These are phyloP conservation scores for Gymnosoma rotundatum DNA, from an alignment of 2,888 invertebrate genomes.

Conservation along the genomic window DNA sequence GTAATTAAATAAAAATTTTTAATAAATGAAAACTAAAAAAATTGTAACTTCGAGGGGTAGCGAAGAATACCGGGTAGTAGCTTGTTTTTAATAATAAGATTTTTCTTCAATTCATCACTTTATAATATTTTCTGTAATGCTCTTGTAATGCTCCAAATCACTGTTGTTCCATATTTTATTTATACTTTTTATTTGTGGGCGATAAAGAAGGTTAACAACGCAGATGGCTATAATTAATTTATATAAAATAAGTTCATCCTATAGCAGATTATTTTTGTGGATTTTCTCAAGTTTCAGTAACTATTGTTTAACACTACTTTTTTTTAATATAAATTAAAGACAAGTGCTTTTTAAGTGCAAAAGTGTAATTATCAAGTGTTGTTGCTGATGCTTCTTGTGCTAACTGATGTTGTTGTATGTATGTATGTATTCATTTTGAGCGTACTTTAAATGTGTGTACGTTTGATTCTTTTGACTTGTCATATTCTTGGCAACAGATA, in stretches of 20 bases:
- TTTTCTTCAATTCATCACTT: no score
- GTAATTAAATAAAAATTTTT: no score
- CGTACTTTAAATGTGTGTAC: slow-evolving; percentile 2
- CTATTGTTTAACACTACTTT: background rate
- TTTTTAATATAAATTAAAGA: slow-evolving; percentile 25
- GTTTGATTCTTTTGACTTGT: slow-evolving; percentile 45
- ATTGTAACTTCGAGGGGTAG: no score
- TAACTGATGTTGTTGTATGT: slow-evolving; percentile 21
- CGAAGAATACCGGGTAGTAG: no score
- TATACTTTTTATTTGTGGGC: background rate
- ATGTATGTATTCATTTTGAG: slow-evolving; percentile 46
- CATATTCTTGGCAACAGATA: slow-evolving; percentile 4
- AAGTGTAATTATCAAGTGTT: slow-evolving; percentile 35
- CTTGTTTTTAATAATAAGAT: no score
- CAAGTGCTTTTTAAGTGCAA: slow-evolving; percentile 13
- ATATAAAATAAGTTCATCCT: no score
- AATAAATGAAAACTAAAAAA: no score
- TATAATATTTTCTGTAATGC: slow-evolving; percentile 1
- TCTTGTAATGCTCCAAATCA: slow-evolving; percentile 55
- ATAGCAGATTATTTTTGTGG: background rate
- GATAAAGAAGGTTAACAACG: no score
- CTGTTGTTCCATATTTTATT: slow-evolving; percentile 25
- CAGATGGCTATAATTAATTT: background rate
- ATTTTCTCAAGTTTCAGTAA: background rate
- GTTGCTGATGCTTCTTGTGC: slow-evolving; percentile 13